These are phyloP conservation scores for Lerista edwardsae DNA, from an alignment of 2,797 vertebrate genomes.

Conservation along the genomic window DNA sequence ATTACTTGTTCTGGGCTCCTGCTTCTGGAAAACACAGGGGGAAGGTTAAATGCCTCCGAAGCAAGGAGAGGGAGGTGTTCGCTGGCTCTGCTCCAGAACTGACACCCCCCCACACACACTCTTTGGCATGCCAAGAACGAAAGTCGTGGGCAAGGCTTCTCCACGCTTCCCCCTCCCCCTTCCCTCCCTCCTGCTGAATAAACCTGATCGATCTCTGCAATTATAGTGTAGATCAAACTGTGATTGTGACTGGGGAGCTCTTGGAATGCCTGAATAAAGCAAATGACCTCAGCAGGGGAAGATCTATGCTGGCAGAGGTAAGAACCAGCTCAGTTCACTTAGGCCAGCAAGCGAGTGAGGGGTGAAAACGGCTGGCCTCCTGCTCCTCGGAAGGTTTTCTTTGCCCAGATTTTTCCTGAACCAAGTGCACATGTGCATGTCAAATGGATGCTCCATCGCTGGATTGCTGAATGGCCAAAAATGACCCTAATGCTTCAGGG, in stretches of 20 bases:
- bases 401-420: no score
- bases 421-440: no score
- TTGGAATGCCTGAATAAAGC: background rate
- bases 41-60: background rate
- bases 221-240: slow-evolving; percentile 16
- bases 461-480: no score
- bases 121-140: background rate
- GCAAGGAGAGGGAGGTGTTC: no score
- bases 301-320: background rate
- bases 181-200: background rate
- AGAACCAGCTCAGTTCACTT: background rate
- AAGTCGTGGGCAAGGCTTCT: background rate
- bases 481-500: no score
- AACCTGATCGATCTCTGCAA: background rate
- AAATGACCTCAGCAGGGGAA: slow-evolving; percentile 2
- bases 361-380: background rate
- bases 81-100: background rate
- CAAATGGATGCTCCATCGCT: no score
- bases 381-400: no score
- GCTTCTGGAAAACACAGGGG: background rate
- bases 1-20: background rate
- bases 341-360: background rate
- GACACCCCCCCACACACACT: no score
- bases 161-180: no score
- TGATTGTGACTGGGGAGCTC: background rate